Evolutionary conservation across 1,140 invertebrate species (phyloP), one percentile per base, ranked within the genome.

Genomic region (Drosophila nasuta): DNA sequence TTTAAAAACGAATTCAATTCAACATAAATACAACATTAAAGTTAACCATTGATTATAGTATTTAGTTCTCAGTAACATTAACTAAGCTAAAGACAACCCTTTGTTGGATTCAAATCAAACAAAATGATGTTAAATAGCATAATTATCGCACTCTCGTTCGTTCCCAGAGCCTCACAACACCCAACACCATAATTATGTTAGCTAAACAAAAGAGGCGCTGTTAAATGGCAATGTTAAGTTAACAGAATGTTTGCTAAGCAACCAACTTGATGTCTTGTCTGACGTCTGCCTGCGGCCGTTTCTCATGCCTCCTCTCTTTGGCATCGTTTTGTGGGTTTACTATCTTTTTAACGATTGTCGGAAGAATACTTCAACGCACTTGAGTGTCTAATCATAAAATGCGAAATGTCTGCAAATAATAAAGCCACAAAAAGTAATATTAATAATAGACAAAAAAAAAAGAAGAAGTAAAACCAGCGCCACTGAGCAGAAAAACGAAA

Each of bases 281-380:
- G 20, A 25, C 20, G 13, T 38, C 33, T 25, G 76, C 79, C 57
- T n/a, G 33, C 10, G 83, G 83, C 75, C 11, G n/a, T 79, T 77
- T 74, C 76, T 57, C 79, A 70, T 57, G 54, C 45, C 65, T 82
- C 76, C 65, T 82, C 76, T 68, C 52, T 69, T 57, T 41, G 54
- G 38, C 5, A 57, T 43, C 63, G 51, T 41, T 63, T 63, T 64
- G 58, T 63, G 49, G 65, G 58, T 38, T 75, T 75, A 63, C 62
- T 43, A 43, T 62, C 25, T 68, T 72, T 54, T 87, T 80, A 80
- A 83, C 68, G 80, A 82, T 80, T 82, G 87, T 81, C 81, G 85
- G 81, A 89, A 87, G 85, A 89, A 89, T 69, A 88, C 85, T 88
- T 81, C 56, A 85, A 78, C 63, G 64, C 71, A 81, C 83, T 88